These are phyloP conservation scores for Ceratosolen fusciceps DNA, from an alignment of 1,140 invertebrate genomes.

Conservation along the genomic window DNA sequence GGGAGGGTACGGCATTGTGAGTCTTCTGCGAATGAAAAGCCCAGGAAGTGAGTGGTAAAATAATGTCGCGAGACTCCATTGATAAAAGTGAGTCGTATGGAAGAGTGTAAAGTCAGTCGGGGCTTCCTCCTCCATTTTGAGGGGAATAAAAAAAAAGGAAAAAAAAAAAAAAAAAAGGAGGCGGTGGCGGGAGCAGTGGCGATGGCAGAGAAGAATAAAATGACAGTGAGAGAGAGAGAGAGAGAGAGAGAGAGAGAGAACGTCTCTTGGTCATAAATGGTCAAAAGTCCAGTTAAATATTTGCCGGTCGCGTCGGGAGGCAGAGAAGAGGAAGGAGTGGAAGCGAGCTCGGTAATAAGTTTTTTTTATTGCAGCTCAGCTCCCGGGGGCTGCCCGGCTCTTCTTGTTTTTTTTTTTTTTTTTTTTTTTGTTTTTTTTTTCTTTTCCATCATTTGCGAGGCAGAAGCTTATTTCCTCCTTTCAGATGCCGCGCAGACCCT, in stretches of 20 bases:
- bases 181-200: background rate
- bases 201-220: background rate
- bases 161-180: too few species aligned
- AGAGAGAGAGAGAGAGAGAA: background rate
- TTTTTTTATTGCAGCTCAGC: slow-evolving; percentile 60
- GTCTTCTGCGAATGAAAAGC: too few species aligned
- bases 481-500: background rate
- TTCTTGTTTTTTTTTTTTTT: slow-evolving; percentile 20
- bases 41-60: background rate
- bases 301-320: slow-evolving; percentile 19
- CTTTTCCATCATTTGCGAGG: slow-evolving; percentile 1
- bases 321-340: slow-evolving; percentile 5
- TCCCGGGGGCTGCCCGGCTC: background rate
- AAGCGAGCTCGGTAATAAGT: slow-evolving; percentile 56
- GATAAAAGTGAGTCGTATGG: background rate
- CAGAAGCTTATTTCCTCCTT: background rate
- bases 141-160: slow-evolving; percentile 29
- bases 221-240: background rate
- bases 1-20: too few species aligned
- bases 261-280: slow-evolving; percentile 46
- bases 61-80: background rate
- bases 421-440: too few species aligned
- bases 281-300: slow-evolving; percentile 45
- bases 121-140: slow-evolving; percentile 51
- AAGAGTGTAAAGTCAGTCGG: slow-evolving; percentile 13